A percentile compares a stretch with the other conserved stretches of the same genome.
These are phyloP conservation scores for Malaclemys terrapin DNA, from an alignment of 2,113 vertebrate species.

Conservation along the genomic window DNA sequence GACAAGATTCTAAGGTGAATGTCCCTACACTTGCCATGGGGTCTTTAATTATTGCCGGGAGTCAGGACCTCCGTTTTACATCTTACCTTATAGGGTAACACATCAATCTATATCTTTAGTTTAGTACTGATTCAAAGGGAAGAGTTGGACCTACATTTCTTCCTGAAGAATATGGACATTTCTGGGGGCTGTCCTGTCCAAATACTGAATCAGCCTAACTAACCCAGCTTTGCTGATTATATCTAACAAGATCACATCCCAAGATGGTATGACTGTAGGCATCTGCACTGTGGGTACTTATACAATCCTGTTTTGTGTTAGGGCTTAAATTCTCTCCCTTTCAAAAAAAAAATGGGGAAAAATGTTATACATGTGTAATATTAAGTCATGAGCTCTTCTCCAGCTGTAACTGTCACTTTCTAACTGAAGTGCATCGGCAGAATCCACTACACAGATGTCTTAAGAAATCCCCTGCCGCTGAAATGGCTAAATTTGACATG, in stretches of 20 bases:
- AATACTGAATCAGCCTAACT: neutral
- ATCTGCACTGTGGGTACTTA: neutral
- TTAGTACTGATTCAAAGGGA: neutral
- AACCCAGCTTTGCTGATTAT: neutral
- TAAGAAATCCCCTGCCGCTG: neutral
- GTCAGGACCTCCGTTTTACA: neutral
- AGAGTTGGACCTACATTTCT: neutral
- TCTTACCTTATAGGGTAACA: neutral
- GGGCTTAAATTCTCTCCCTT: neutral
- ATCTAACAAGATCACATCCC: neutral
- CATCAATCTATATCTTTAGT: neutral
- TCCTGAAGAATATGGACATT: neutral
- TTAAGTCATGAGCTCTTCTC: neutral
- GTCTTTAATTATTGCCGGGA: neutral
- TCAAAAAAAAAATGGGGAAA: neutral
- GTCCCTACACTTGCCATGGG: neutral
- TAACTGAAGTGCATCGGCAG: neutral
- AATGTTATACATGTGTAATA: neutral
- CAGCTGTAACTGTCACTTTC: neutral
- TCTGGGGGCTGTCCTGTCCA: neutral
- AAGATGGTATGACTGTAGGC: neutral
- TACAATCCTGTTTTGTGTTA: neutral
- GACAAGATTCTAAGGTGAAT: neutral
- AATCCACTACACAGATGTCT: neutral
- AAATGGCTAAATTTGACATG: constrained; percentile 3